Evolutionary conservation across 2,113 vertebrate species (phyloP).

Genomic region (Phyllopteryx taeniolatus): DNA sequence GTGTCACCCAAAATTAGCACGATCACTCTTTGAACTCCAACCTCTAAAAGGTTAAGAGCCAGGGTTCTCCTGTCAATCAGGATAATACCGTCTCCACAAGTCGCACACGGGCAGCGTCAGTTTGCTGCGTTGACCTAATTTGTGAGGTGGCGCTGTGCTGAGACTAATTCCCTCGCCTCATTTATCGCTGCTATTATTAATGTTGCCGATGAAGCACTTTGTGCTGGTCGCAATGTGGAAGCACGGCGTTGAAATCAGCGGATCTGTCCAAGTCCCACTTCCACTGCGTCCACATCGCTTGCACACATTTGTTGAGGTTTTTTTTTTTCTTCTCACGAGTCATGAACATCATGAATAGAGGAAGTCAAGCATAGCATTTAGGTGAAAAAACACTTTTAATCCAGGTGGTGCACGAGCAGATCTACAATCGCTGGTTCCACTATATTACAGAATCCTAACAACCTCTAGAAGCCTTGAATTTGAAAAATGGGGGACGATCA

Average conservation of each 20-base stretch:
- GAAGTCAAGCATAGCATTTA: too few species aligned
- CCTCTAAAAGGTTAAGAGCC: conserved; percentile 26
- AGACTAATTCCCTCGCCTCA: conserved; percentile 68
- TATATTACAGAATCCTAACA: too few species aligned
- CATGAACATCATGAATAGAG: too few species aligned
- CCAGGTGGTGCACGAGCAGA: too few species aligned
- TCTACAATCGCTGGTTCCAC: too few species aligned
- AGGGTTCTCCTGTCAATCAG: conserved; percentile 11
- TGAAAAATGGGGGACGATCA: too few species aligned
- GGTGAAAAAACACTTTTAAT: too few species aligned
- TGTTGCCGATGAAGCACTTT: conserved; percentile 58
- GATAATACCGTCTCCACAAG: conserved; percentile 16
- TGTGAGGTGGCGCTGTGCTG: conserved; percentile 48
- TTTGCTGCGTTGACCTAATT: conserved; percentile 61
- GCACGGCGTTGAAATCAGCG: conserved; percentile 30
- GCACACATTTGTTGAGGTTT: background rate
- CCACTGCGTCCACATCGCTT: background rate
- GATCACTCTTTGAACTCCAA: conserved; percentile 12
- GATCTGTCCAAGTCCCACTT: conserved; percentile 41
- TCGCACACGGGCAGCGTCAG: conserved; percentile 11
- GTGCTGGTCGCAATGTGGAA: conserved; percentile 35
- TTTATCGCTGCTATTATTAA: conserved; percentile 70
- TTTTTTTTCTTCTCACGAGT: background rate
- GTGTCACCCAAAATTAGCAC: conserved; percentile 5
- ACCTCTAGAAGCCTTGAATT: too few species aligned